A percentile compares a stretch with the other conserved stretches of the same genome.
Evolutionary conservation across 1,140 invertebrate genomes (phyloP).

Genomic region (Procambarus virginalis): DNA sequence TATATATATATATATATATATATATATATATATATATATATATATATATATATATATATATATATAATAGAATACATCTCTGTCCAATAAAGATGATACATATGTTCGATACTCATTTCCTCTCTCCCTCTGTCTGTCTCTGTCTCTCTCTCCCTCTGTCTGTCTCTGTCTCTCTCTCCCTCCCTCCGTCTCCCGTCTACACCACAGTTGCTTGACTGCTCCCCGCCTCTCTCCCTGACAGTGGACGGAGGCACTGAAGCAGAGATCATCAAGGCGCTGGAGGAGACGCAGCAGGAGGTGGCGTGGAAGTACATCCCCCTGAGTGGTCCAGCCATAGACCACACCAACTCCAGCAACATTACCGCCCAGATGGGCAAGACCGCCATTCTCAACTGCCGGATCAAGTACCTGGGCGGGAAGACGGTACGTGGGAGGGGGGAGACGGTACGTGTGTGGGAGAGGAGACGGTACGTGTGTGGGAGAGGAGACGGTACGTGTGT

Average conservation of each 20-base stretch:
- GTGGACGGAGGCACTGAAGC: slow-evolving; percentile 59
- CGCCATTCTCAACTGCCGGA: slow-evolving; percentile 87
- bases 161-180: not conserved
- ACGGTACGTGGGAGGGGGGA: slow-evolving; percentile 80
- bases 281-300: slow-evolving; percentile 64
- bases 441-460: not conserved
- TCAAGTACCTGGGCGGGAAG: slow-evolving; percentile 89
- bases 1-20: too few species aligned
- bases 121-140: too few species aligned
- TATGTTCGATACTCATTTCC: too few species aligned
- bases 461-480: not conserved
- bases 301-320: slow-evolving; percentile 67
- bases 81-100: too few species aligned
- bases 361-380: slow-evolving; percentile 89
- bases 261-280: slow-evolving; percentile 64
- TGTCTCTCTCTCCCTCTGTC: too few species aligned
- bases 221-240: not conserved
- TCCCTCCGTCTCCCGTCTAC: not conserved
- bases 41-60: too few species aligned
- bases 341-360: slow-evolving; percentile 82
- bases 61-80: too few species aligned
- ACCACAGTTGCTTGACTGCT: not conserved
- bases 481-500: too few species aligned
- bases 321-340: slow-evolving; percentile 83
- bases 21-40: too few species aligned